phyloP scores from a whole-genome alignment of 64 coral and sea anemone species.

The Acropora yongei region DNA sequence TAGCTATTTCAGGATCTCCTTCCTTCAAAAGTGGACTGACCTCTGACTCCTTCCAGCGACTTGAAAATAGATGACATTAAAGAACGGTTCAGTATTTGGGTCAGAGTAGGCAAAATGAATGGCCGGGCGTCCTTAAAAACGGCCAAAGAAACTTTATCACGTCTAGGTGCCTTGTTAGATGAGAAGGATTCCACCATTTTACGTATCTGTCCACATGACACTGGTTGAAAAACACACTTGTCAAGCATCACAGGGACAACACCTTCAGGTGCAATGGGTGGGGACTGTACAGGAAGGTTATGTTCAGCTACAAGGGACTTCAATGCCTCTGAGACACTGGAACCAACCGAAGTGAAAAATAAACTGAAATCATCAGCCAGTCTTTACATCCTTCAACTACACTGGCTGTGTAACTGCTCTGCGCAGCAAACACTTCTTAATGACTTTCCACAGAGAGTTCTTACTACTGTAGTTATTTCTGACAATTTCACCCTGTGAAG shows the following conservation, averaged over 20 bases:
- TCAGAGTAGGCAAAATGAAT: conserved; percentile 32
- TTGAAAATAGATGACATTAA: conserved; percentile 52
- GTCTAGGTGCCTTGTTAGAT: conserved; percentile 26
- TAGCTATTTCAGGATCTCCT: conserved; percentile 23
- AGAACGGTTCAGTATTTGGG: conserved; percentile 39
- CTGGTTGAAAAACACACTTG: conserved; percentile 26
- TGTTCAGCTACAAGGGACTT: conserved; percentile 41
- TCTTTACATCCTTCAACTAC: conserved; percentile 44
- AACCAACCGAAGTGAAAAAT: conserved; percentile 58
- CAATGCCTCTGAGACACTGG: conserved; percentile 39
- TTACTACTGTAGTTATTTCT: conserved; percentile 3
- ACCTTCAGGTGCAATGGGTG: conserved; percentile 3
- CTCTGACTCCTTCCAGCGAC: conserved; percentile 36
- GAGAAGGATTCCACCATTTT: conserved; percentile 39
- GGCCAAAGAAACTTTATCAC: conserved; percentile 12
- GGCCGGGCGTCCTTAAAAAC: conserved; percentile 58
- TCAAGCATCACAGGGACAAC: conserved; percentile 23
- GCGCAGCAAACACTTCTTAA: conserved; percentile 56
- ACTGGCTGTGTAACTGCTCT: conserved; percentile 69
- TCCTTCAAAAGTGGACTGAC: conserved; percentile 19
- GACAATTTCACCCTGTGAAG: background rate
- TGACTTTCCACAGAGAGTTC: conserved; percentile 59
- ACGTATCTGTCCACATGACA: conserved; percentile 11
- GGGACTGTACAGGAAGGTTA: conserved; percentile 48
- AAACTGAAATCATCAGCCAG: conserved; percentile 24